A percentile compares a stretch with the other conserved stretches of the same genome.
Conservation (phyloP, 2,888 invertebrate species). For the Noctua janthina region DNA sequence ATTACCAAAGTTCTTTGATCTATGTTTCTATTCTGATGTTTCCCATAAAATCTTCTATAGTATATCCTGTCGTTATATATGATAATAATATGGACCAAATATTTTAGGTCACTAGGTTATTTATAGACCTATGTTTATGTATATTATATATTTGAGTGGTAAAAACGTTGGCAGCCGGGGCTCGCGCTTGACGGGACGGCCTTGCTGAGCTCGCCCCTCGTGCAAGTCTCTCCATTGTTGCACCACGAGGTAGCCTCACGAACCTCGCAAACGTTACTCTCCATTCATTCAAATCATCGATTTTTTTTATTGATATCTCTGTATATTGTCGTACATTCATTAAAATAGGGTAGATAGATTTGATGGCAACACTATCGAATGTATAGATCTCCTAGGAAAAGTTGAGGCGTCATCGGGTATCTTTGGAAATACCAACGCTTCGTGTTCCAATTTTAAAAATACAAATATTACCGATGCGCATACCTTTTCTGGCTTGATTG, state of each 20-base stretch:
- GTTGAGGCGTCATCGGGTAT: background rate
- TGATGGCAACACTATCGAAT: constrained; percentile 17
- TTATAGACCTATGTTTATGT: constrained; percentile 30
- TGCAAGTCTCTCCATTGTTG: constrained; percentile 82
- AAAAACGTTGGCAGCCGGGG: constrained; percentile 76
- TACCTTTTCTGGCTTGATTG: background rate
- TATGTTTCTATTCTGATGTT: background rate
- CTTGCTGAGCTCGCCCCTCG: constrained; percentile 81
- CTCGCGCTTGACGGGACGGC: constrained; percentile 82
- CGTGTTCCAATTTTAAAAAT: background rate
- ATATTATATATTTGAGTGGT: constrained; percentile 51
- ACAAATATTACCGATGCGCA: background rate
- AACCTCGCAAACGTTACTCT: constrained; percentile 41
- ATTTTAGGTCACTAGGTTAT: background rate
- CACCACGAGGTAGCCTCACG: constrained; percentile 80
- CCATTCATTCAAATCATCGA: constrained; percentile 1
- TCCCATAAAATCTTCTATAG: background rate
- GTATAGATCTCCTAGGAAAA: background rate
- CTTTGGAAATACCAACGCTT: background rate
- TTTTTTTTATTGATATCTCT: constrained; percentile 23
- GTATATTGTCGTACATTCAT: constrained; percentile 1
- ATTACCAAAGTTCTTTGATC: background rate
- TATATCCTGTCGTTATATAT: background rate
- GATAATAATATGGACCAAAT: constrained; percentile 12
- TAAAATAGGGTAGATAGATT: constrained; percentile 19